phyloP scores from a whole-genome alignment of 37 sponge, comb jelly and placozoan genomes.

The Haliclona indistincta region DNA sequence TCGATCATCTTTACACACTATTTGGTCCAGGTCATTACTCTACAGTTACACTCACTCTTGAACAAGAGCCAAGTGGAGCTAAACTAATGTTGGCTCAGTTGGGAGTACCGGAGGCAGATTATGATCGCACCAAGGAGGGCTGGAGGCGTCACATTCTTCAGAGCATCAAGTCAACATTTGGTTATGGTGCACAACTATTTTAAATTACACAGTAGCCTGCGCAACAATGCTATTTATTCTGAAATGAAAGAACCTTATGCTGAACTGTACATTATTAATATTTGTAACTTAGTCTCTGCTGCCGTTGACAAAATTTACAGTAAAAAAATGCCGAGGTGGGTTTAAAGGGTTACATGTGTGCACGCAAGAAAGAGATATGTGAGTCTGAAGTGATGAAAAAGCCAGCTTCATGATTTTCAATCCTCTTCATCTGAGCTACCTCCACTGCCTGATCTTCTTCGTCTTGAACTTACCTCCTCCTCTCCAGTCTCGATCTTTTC shows the following conservation, averaged over 20 bases:
- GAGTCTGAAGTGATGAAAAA: too few species aligned
- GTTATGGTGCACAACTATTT: conserved; percentile 82
- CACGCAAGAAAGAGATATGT: too few species aligned
- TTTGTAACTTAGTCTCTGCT: too few species aligned
- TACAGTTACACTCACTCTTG: conserved; percentile 67
- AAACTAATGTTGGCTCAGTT: conserved; percentile 70
- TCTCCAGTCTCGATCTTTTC: too few species aligned
- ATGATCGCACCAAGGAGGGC: conserved; percentile 78
- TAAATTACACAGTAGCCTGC: too few species aligned
- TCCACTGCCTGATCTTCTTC: too few species aligned
- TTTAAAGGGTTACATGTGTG: too few species aligned
- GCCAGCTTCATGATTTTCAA: too few species aligned
- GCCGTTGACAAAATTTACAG: too few species aligned
- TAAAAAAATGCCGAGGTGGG: too few species aligned
- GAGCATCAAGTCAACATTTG: conserved; percentile 87
- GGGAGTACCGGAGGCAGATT: conserved; percentile 76
- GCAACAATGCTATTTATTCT: not conserved
- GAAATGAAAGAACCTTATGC: not conserved
- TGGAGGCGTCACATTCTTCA: conserved; percentile 90
- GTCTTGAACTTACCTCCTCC: too few species aligned
- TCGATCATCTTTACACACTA: not conserved
- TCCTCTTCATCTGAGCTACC: too few species aligned
- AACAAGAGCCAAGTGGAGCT: conserved; percentile 41
- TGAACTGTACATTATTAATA: not conserved
- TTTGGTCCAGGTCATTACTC: conserved; percentile 70